A percentile compares a stretch with the other conserved stretches of the same genome.
These are phyloP conservation scores for Melanargia galathea DNA, from an alignment of 2,888 invertebrate genomes.

Conservation along the genomic window DNA sequence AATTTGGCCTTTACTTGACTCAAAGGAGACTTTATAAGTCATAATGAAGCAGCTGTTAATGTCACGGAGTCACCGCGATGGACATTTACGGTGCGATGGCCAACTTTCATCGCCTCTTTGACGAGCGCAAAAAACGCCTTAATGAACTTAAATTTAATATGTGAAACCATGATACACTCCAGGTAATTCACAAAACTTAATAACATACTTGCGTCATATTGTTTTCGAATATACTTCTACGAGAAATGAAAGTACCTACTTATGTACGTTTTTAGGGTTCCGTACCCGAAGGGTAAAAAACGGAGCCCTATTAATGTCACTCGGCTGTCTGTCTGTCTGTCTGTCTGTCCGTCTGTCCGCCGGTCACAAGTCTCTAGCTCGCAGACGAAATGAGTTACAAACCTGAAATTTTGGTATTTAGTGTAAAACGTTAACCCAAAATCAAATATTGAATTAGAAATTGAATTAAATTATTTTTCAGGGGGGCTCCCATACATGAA, in stretches of 20 bases:
- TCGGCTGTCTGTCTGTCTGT: too few relatives aligned
- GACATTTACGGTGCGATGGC: constrained; percentile 34
- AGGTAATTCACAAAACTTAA: constrained; percentile 24
- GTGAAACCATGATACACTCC: constrained; percentile 22
- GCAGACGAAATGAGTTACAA: too few relatives aligned
- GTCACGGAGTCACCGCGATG: constrained; percentile 33
- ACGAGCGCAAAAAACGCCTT: constrained; percentile 33
- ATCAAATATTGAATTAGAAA: too few relatives aligned
- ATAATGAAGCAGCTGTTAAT: constrained; percentile 35
- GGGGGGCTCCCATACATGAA: too few relatives aligned
- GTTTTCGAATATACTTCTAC: not conserved
- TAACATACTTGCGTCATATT: constrained; percentile 19
- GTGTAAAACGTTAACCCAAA: too few relatives aligned
- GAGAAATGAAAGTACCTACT: not conserved
- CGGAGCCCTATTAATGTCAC: too few relatives aligned
- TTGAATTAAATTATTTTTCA: too few relatives aligned
- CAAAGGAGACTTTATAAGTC: constrained; percentile 13
- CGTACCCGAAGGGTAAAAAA: too few relatives aligned
- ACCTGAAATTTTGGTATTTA: too few relatives aligned
- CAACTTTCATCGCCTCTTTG: constrained; percentile 39
- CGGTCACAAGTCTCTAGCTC: too few relatives aligned
- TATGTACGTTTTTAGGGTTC: not conserved
- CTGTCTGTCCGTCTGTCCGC: too few relatives aligned
- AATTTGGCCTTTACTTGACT: too few relatives aligned
- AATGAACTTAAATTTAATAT: constrained; percentile 35